These are phyloP conservation scores for Galago senegalensis DNA, from an alignment of 2,797 vertebrate species.

Conservation along the genomic window DNA sequence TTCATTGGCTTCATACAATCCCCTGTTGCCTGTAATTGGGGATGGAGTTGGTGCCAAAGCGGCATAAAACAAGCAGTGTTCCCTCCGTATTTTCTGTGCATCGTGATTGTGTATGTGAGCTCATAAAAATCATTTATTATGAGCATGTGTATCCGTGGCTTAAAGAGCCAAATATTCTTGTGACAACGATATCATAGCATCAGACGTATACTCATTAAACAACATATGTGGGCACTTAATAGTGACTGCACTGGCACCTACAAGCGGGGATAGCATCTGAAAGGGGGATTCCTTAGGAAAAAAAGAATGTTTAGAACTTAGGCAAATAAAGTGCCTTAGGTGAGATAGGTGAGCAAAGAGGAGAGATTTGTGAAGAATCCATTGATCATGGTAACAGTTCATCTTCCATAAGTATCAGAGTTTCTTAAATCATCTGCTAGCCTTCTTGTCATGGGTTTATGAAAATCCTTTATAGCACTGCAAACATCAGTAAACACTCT, in stretches of 20 bases:
- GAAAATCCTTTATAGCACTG: not conserved
- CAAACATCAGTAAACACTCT: not conserved
- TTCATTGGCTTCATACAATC: conserved; percentile 73
- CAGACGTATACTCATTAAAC: conserved; percentile 73
- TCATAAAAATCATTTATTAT: conserved; percentile 82
- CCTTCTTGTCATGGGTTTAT: not conserved
- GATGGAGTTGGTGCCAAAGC: conserved; percentile 74
- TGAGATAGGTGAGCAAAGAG: not conserved
- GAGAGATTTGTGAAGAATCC: not conserved
- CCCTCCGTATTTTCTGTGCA: conserved; percentile 71
- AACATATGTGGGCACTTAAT: conserved; percentile 72
- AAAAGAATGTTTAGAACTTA: not conserved
- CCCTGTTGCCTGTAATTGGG: conserved; percentile 74
- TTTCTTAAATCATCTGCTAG: not conserved
- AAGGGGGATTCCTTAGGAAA: not conserved
- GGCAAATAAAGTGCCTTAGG: not conserved
- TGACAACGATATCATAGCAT: conserved; percentile 74
- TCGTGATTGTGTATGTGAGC: conserved; percentile 74
- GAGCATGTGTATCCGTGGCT: conserved; percentile 75
- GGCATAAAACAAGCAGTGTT: conserved; percentile 75
- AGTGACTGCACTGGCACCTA: conserved; percentile 65
- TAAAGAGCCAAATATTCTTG: conserved; percentile 72
- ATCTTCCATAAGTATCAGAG: not conserved
- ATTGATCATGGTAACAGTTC: not conserved
- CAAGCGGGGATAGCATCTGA: conserved; percentile 35